phyloP scores from a whole-genome alignment of 2,113 vertebrate species.

The Oncorhynchus keta region DNA sequence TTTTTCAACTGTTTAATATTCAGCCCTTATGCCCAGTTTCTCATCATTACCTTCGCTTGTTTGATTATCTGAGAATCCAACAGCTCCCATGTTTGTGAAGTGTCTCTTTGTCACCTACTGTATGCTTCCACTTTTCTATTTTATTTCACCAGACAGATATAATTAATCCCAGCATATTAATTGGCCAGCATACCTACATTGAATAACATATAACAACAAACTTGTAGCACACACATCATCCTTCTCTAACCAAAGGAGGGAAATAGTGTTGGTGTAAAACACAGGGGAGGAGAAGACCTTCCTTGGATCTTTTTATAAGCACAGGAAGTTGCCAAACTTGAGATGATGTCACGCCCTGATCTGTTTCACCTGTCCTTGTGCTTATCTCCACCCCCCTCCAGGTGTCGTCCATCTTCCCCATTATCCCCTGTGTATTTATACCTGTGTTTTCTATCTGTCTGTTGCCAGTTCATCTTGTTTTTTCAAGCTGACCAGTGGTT shows the following conservation, averaged over 20 bases:
- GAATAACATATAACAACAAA: background rate
- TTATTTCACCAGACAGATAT: background rate
- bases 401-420: too few species aligned
- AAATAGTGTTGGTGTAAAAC: background rate
- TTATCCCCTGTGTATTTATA: too few species aligned
- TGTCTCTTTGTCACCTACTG: background rate
- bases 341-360: too few species aligned
- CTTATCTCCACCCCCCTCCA: too few species aligned
- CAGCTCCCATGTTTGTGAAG: background rate
- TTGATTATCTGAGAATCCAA: background rate
- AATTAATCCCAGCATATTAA: too few species aligned
- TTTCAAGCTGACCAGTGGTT: too few species aligned
- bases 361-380: too few species aligned
- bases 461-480: too few species aligned
- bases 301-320: too few species aligned
- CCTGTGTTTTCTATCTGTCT: too few species aligned
- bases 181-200: background rate
- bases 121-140: background rate
- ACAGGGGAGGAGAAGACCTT: background rate
- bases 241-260: background rate
- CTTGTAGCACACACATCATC: background rate
- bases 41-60: conserved; percentile 14
- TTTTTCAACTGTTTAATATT: conserved; percentile 32
- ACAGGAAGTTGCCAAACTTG: background rate
- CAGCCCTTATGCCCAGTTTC: conserved; percentile 31